Base-by-base conservation (phyloP, 2,113 vertebrate genomes). In the Sinocyclocheilus anophthalmus region DNA sequence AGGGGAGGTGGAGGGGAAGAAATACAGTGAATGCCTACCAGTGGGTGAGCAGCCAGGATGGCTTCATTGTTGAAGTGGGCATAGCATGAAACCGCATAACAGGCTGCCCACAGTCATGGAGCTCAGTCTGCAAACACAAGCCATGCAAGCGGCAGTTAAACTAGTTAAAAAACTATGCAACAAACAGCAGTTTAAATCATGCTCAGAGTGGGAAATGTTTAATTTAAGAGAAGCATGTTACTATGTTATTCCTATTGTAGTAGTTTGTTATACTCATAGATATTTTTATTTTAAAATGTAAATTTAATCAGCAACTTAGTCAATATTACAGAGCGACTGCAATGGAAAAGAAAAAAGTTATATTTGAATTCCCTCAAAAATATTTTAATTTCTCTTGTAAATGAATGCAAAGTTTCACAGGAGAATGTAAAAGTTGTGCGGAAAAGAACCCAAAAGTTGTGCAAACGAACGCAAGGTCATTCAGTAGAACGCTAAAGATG, bases 11-110 rank as follows among this genome's bases (percentile, higher is more conserved):
- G 84, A 76, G 33, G 82, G 85, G 70, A 81, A 70, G 80, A 83
- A 87, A 67, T 78, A 63, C 73, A 85, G 61, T 13, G 10, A 22
- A 7, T 72, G 85, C 42, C 84, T 77, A 83, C 55, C 20, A 14
- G 69, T 69, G 69, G 45, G 75, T 26, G 61, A 33, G 22, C 24
- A 53, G 61, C 13, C 26, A 33, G 81, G 48, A 86, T n/a, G 86
- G 63, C 86, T 91, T 86, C n/a, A 86, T 88, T 22, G 81, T 81
- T 85, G 87, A 84, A 88, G 70, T 76, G 88, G 83, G 67, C 78
- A 76, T 87, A 70, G 78, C 83, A 89, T 82, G 76, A 87, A 89
- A 72, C 83, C 39, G 16, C 83, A 79, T 84, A 85, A 79, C 61
- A 76, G 72, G 85, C 61, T 24, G 39, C 77, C 77, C 50, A 12